Percentiles rank a stretch among this genome's conserved stretches.
phyloP scores from a whole-genome alignment of 2,888 invertebrate species.

The Mactromeris polynyma region DNA sequence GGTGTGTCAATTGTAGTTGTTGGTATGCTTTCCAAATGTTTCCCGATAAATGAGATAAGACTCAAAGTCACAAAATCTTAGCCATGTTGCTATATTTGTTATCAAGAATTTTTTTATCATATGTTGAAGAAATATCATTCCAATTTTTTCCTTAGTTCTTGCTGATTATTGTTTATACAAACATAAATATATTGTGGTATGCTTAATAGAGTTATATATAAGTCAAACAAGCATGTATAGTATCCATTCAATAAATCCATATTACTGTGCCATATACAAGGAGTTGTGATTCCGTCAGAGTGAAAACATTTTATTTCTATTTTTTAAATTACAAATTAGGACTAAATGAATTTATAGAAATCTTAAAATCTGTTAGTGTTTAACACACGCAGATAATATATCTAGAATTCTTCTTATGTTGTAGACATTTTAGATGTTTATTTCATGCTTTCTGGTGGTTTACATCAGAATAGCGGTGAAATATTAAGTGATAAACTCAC shows the following conservation, averaged over 20 bases:
- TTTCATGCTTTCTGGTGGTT: no score
- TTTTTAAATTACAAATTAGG: not conserved
- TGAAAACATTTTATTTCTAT: not conserved
- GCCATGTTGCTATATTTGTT: not conserved
- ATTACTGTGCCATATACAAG: not conserved
- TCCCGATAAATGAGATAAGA: not conserved
- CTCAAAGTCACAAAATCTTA: not conserved
- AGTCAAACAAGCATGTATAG: not conserved
- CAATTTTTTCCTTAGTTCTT: not conserved
- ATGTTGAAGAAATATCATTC: not conserved
- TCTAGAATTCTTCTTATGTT: no score
- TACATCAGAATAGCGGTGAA: no score
- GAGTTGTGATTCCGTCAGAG: not conserved
- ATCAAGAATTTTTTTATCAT: not conserved
- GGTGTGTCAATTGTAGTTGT: not conserved
- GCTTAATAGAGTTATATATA: not conserved
- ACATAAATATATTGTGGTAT: not conserved
- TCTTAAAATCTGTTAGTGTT: not conserved
- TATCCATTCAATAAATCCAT: constrained; percentile 10
- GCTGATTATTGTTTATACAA: not conserved
- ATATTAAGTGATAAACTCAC: no score
- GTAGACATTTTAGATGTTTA: no score
- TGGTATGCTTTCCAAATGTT: not conserved
- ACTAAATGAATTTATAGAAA: not conserved
- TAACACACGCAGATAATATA: not conserved